These are phyloP conservation scores for Saccostrea glomerata DNA, from an alignment of 1,140 invertebrate genomes.

Conservation along the genomic window DNA sequence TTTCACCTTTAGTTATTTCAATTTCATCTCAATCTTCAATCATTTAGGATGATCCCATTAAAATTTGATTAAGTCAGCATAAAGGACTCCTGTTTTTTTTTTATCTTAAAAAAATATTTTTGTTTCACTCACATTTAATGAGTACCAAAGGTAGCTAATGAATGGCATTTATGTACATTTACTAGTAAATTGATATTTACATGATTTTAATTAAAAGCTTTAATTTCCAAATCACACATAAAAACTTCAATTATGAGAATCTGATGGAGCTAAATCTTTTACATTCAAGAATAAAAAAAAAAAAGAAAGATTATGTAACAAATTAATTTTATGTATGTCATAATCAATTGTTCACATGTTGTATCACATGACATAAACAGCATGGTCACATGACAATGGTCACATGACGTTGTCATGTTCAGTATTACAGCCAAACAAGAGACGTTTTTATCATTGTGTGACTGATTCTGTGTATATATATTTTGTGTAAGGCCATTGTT, in stretches of 20 bases:
- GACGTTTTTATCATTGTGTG: not conserved
- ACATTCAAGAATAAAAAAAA: not conserved
- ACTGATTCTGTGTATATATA: not conserved
- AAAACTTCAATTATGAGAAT: not conserved
- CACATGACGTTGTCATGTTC: not conserved
- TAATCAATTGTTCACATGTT: not conserved
- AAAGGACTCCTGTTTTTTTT: not conserved
- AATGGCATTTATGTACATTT: not conserved
- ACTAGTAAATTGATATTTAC: not conserved
- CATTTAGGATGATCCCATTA: not conserved
- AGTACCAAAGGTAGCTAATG: not conserved
- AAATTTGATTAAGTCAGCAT: not conserved
- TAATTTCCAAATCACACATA: not conserved
- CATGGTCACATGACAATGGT: not conserved
- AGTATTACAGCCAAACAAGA: constrained; percentile 10
- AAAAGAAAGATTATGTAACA: not conserved
- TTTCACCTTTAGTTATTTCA: not conserved
- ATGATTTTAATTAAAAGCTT: not conserved
- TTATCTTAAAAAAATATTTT: not conserved
- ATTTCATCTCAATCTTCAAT: not conserved
- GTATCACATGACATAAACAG: not conserved
- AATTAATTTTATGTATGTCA: not conserved
- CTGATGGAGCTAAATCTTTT: not conserved
- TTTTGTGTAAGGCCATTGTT: not conserved
- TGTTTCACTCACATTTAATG: not conserved